phyloP scores from a whole-genome alignment of 1,140 invertebrate species.

The Cherax quadricarinatus region DNA sequence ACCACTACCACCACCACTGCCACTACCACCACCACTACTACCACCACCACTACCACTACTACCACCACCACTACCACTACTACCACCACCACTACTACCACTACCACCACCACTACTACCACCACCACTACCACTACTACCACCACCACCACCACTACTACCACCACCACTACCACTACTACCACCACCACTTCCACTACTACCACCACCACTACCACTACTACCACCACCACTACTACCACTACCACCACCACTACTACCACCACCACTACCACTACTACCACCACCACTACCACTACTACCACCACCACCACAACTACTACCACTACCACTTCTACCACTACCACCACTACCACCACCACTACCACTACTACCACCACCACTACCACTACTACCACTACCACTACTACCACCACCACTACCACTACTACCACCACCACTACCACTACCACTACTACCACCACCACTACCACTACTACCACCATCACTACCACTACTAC shows the following conservation, averaged over 20 bases:
- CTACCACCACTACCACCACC: not conserved
- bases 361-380: constrained; percentile 9
- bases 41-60: too few relatives aligned
- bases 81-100: too few relatives aligned
- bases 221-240: constrained; percentile 9
- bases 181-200: constrained; percentile 3
- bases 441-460: constrained; percentile 9
- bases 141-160: constrained; percentile 9
- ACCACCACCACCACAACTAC: too few relatives aligned
- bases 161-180: not conserved
- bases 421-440: constrained; percentile 9
- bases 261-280: constrained; percentile 9
- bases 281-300: constrained; percentile 9
- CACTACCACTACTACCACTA: constrained; percentile 9
- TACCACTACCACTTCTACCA: too few relatives aligned
- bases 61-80: too few relatives aligned
- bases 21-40: too few relatives aligned
- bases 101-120: too few relatives aligned
- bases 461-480: not conserved
- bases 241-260: constrained; percentile 9
- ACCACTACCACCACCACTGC: too few relatives aligned
- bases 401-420: constrained; percentile 9
- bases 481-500: not conserved
- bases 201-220: constrained; percentile 9
- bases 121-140: too few relatives aligned